phyloP scores from a whole-genome alignment of 2,888 invertebrate species.

The Laothoe populi region DNA sequence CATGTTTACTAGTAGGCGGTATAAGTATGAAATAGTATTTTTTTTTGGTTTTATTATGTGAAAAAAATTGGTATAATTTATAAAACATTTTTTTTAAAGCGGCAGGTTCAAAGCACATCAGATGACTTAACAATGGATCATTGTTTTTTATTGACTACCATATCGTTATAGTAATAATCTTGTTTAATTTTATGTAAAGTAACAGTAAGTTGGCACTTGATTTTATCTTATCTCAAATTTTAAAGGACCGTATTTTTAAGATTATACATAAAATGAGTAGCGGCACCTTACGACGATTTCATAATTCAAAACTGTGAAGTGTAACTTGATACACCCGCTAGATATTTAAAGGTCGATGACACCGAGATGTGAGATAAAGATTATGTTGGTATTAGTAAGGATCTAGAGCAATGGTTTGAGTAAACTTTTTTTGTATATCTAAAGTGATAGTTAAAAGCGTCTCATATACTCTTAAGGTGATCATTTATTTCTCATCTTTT shows the following conservation, averaged over 20 bases:
- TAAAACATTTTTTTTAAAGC: not conserved
- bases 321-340: slow-evolving; percentile 32
- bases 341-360: slow-evolving; percentile 51
- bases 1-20: not conserved
- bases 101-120: not conserved
- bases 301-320: slow-evolving; percentile 25
- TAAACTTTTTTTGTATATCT: no score
- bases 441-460: no score
- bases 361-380: slow-evolving; percentile 29
- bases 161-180: not conserved
- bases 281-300: not conserved
- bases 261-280: not conserved
- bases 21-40: slow-evolving; percentile 1
- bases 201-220: not conserved
- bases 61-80: not conserved
- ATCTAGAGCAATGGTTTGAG: not conserved
- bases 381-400: not conserved
- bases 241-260: not conserved
- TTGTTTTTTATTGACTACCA: not conserved
- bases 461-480: no score
- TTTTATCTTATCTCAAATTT: not conserved
- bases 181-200: not conserved
- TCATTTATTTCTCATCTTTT: no score
- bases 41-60: not conserved
- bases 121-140: not conserved